Percentiles rank a stretch among this genome's conserved stretches.
phyloP scores from a whole-genome alignment of 2,797 vertebrate genomes.

The Cryptoprocta ferox region DNA sequence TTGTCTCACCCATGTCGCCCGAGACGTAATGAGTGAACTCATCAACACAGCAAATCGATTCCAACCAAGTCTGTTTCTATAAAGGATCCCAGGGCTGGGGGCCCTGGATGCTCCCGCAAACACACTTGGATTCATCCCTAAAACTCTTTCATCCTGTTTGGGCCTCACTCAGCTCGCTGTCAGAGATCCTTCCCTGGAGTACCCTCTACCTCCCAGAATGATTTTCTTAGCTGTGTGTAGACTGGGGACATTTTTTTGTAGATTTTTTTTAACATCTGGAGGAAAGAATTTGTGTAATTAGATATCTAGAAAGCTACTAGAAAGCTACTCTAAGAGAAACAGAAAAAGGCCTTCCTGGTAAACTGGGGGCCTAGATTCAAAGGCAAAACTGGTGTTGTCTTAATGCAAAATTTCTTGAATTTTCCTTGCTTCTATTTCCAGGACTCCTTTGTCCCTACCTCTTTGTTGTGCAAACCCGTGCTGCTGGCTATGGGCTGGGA shows the following conservation, averaged over 20 bases:
- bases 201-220: background rate
- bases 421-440: constrained; percentile 26
- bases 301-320: background rate
- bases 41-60: constrained; percentile 66
- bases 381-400: background rate
- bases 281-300: constrained; percentile 21
- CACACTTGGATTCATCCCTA: background rate
- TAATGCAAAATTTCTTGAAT: background rate
- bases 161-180: background rate
- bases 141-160: constrained; percentile 2
- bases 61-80: constrained; percentile 14
- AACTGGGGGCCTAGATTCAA: background rate
- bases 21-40: constrained; percentile 68
- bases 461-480: background rate
- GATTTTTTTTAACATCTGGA: constrained; percentile 6
- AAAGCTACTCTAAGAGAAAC: background rate
- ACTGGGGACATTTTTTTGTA: background rate
- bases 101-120: background rate
- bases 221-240: background rate
- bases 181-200: background rate
- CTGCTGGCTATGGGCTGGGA: background rate
- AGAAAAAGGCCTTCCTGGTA: background rate
- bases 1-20: constrained; percentile 42
- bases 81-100: background rate
- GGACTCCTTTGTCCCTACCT: background rate